Conservation (phyloP, 1,140 invertebrate species). For the Megathymus violae region DNA sequence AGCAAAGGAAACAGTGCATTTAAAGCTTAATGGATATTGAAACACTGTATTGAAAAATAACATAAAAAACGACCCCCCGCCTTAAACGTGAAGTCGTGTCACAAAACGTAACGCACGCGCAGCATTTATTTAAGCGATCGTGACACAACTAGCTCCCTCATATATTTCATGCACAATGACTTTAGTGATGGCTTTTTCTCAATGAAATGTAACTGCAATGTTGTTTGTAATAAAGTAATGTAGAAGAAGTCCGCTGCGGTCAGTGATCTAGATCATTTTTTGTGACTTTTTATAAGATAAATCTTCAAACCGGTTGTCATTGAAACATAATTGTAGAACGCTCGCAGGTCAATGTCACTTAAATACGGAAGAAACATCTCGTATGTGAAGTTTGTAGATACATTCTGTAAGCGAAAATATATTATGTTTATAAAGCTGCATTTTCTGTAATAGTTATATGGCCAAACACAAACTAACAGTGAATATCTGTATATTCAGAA, state of each 20-base stretch:
- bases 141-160: conserved; percentile 61
- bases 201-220: conserved; percentile 51
- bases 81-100: conserved; percentile 57
- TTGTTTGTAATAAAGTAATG: conserved; percentile 22
- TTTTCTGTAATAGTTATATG: no score
- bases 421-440: no score
- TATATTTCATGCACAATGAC: conserved; percentile 50
- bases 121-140: conserved; percentile 58
- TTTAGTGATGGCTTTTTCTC: conserved; percentile 48
- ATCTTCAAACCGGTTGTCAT: conserved; percentile 7
- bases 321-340: neutral
- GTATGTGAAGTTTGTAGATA: no score
- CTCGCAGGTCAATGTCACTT: conserved; percentile 2
- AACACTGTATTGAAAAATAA: conserved; percentile 9
- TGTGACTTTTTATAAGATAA: conserved; percentile 10
- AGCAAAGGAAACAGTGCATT: conserved; percentile 15
- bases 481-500: no score
- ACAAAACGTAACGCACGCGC: conserved; percentile 41
- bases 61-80: conserved; percentile 38
- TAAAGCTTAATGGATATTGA: neutral
- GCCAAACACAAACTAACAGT: no score
- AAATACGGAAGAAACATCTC: neutral
- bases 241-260: conserved; percentile 13
- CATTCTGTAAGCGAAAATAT: no score
- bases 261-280: conserved; percentile 25